These are phyloP conservation scores for Lutraria lutraria DNA, from an alignment of 2,888 invertebrate species.

Conservation along the genomic window DNA sequence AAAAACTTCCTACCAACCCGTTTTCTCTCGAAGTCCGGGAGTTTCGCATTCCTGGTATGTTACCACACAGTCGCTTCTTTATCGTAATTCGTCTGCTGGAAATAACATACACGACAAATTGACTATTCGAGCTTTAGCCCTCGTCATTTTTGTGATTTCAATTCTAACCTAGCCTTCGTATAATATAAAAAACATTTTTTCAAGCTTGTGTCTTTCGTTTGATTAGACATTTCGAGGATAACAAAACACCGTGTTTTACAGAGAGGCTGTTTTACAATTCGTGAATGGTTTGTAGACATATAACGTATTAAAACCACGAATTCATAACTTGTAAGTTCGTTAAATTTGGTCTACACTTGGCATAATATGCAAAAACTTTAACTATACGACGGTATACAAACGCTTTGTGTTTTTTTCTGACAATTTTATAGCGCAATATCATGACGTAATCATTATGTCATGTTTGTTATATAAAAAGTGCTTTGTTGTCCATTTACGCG, in stretches of 20 bases:
- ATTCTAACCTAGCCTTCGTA: slow-evolving; percentile 10
- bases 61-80: not conserved
- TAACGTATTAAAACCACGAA: not conserved
- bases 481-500: no score
- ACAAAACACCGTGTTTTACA: not conserved
- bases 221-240: not conserved
- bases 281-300: not conserved
- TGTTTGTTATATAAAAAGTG: not conserved
- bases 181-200: not conserved
- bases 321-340: not conserved
- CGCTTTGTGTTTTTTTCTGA: not conserved
- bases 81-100: not conserved
- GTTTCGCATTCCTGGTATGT: not conserved
- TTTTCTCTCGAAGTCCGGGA: not conserved
- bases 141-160: not conserved
- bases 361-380: not conserved
- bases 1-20: not conserved
- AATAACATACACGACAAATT: not conserved
- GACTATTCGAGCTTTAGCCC: not conserved
- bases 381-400: not conserved
- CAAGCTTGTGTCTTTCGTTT: slow-evolving; percentile 23
- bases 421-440: not conserved
- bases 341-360: not conserved
- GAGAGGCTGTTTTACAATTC: not conserved
- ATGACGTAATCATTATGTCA: not conserved